These are phyloP conservation scores for Pagrus major DNA, from an alignment of 2,113 vertebrate species.

Conservation along the genomic window DNA sequence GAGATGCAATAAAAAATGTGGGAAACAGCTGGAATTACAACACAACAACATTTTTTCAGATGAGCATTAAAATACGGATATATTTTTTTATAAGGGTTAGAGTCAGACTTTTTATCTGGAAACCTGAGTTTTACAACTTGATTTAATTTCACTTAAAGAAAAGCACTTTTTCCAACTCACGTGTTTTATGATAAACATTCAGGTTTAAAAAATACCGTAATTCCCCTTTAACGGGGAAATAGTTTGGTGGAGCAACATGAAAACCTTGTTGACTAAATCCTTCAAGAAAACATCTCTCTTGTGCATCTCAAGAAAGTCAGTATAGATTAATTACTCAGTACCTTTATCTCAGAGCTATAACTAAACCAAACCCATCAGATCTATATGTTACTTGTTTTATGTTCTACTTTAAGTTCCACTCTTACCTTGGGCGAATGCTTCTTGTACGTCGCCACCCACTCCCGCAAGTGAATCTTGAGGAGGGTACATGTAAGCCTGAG, in stretches of 20 bases:
- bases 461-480: constrained; percentile 89
- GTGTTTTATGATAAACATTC: too few relatives aligned
- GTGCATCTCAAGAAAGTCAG: not conserved
- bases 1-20: not conserved
- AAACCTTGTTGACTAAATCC: not conserved
- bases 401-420: not conserved
- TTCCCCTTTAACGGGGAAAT: too few relatives aligned
- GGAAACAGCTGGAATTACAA: not conserved
- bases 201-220: too few relatives aligned
- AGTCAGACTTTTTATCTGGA: not conserved
- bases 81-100: not conserved
- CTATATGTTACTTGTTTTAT: not conserved
- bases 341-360: not conserved
- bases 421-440: constrained; percentile 93
- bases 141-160: not conserved
- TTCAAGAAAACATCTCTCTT: not conserved
- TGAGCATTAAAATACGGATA: not conserved
- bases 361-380: not conserved
- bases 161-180: not conserved
- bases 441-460: constrained; percentile 90
- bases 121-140: not conserved
- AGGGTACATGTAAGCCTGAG: constrained; percentile 77
- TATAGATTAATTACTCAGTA: not conserved
- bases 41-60: not conserved
- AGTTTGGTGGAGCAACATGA: not conserved